phyloP scores from a whole-genome alignment of 2,113 vertebrate species.

The Tragulus kanchil region DNA sequence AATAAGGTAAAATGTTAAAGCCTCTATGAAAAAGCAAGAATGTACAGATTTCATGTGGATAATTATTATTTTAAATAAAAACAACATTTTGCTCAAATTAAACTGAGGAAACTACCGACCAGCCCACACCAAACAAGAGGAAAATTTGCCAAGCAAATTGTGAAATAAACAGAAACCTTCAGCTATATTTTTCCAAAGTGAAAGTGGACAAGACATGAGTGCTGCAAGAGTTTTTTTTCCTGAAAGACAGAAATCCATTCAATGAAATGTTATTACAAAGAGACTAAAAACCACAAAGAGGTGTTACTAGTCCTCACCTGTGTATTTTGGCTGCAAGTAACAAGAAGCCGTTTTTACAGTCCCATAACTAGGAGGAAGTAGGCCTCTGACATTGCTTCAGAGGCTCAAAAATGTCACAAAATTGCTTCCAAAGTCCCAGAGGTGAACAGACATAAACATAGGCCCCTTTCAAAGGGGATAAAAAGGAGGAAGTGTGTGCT shows the following conservation, averaged over 20 bases:
- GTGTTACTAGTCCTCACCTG: neutral
- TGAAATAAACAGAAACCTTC: neutral
- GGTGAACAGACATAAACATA: neutral
- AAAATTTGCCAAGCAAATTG: neutral
- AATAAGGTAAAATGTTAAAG: neutral
- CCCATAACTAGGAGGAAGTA: neutral
- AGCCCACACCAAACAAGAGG: neutral
- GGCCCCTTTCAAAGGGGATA: neutral
- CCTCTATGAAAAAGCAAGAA: neutral
- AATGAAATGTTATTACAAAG: constrained; percentile 24
- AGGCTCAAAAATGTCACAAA: neutral
- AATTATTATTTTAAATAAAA: neutral
- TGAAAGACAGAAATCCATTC: neutral
- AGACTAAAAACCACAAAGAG: neutral
- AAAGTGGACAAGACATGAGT: neutral
- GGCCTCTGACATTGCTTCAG: neutral
- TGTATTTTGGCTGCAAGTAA: neutral
- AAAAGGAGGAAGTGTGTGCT: neutral
- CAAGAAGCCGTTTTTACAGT: neutral
- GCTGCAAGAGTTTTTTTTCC: neutral
- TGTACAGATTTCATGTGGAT: neutral
- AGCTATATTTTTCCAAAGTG: neutral
- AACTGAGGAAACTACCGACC: neutral
- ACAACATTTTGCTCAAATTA: neutral
- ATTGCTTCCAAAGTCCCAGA: neutral